Conservation (phyloP, 2,797 vertebrate genomes). For the Gallirallus australis region DNA sequence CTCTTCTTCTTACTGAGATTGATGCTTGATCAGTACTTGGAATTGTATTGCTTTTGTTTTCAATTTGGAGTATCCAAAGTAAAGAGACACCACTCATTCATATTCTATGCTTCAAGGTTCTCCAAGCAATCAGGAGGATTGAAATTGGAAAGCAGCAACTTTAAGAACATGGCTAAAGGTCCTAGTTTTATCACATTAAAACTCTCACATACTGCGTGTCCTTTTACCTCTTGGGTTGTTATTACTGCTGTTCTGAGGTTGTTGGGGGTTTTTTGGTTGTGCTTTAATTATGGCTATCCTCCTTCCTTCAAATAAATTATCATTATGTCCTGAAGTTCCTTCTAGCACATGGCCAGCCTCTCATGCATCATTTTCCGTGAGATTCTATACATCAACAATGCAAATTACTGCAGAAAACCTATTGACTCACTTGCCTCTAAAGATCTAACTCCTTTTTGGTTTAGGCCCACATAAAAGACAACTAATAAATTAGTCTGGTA, state of each 20-base stretch:
- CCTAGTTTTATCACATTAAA: neutral
- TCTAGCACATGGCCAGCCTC: neutral
- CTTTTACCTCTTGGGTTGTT: neutral
- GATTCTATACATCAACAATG: neutral
- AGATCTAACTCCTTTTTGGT: neutral
- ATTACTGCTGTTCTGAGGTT: neutral
- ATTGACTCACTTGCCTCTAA: neutral
- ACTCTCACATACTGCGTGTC: neutral
- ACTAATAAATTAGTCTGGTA: neutral
- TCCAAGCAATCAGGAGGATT: neutral
- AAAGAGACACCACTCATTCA: neutral
- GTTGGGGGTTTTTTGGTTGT: neutral
- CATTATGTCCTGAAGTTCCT: neutral
- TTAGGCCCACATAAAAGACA: neutral
- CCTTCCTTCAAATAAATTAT: constrained; percentile 2
- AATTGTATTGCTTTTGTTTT: neutral
- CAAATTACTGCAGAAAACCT: constrained; percentile 5
- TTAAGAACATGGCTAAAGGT: neutral
- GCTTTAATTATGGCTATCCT: neutral
- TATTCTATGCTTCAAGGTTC: neutral
- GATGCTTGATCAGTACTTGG: neutral
- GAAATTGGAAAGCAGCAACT: neutral
- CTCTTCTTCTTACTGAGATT: neutral
- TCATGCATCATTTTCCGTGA: neutral
- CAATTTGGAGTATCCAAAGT: neutral